phyloP scores from a whole-genome alignment of 2,113 vertebrate species.

The Neodontobutis hainanensis region DNA sequence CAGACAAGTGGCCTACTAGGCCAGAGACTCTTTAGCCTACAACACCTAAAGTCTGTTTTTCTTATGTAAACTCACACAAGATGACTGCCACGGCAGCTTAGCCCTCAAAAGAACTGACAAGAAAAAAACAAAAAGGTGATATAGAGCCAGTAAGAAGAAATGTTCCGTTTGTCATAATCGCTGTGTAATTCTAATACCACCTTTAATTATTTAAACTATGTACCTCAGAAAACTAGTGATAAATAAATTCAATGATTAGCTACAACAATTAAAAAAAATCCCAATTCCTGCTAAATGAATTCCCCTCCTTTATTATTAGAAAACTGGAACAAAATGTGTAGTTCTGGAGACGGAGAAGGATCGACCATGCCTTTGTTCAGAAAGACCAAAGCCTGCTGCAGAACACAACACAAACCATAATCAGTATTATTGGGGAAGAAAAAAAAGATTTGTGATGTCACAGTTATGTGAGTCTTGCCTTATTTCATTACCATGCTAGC shows the following conservation, averaged over 20 bases:
- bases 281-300: constrained; percentile 22
- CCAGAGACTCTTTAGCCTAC: constrained; percentile 57
- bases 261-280: constrained; percentile 52
- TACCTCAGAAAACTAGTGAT: constrained; percentile 71
- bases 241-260: constrained; percentile 56
- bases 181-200: constrained; percentile 55
- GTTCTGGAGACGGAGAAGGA: constrained; percentile 67
- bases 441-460: constrained; percentile 81
- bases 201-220: constrained; percentile 54
- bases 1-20: constrained; percentile 52
- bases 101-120: constrained; percentile 47
- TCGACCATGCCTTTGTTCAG: constrained; percentile 72
- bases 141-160: constrained; percentile 47
- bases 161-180: constrained; percentile 56
- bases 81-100: constrained; percentile 43
- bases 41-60: constrained; percentile 25
- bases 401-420: constrained; percentile 82
- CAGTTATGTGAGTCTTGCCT: constrained; percentile 91
- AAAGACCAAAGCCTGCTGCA: constrained; percentile 88
- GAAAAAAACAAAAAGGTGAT: constrained; percentile 37
- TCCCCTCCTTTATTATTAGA: constrained; percentile 31
- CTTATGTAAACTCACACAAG: constrained; percentile 54
- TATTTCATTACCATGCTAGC: constrained; percentile 88
- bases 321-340: constrained; percentile 59
- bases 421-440: constrained; percentile 86